phyloP scores from a whole-genome alignment of 2,797 vertebrate genomes.

The Gymnothorax javanicus region DNA sequence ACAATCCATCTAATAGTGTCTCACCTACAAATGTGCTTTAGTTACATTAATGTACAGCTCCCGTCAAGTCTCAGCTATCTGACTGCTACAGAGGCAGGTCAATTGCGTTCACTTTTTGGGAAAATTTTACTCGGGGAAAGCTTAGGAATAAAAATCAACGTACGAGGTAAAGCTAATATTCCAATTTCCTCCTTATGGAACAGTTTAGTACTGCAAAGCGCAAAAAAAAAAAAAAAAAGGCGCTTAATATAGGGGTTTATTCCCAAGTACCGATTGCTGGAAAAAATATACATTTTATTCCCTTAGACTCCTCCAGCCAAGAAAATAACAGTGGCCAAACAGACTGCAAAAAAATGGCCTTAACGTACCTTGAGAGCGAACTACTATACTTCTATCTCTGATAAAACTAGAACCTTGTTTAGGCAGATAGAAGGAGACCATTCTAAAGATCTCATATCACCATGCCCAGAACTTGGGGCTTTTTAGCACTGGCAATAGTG shows the following conservation, averaged over 20 bases:
- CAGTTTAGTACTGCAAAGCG: neutral
- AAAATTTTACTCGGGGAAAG: constrained; percentile 34
- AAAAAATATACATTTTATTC: neutral
- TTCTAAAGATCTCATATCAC: neutral
- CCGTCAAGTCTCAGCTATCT: constrained; percentile 59
- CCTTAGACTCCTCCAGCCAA: neutral
- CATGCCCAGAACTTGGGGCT: constrained; percentile 31
- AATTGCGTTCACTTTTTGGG: constrained; percentile 64
- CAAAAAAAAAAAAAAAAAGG: neutral
- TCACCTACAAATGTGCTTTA: constrained; percentile 25
- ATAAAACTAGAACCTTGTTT: constrained; percentile 38
- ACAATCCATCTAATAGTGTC: constrained; percentile 35
- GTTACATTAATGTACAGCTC: constrained; percentile 20
- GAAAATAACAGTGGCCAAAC: neutral
- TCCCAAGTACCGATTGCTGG: neutral
- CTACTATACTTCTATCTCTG: constrained; percentile 48
- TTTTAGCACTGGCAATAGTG: constrained; percentile 33
- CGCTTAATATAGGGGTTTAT: neutral
- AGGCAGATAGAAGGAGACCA: neutral
- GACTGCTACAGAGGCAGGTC: constrained; percentile 62
- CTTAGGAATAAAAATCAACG: too few species aligned
- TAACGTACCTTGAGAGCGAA: constrained; percentile 21
- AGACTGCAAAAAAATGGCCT: neutral
- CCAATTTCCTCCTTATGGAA: neutral
- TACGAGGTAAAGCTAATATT: neutral